phyloP scores from a whole-genome alignment of 2,113 vertebrate genomes.

The Haliaeetus leucogaster region DNA sequence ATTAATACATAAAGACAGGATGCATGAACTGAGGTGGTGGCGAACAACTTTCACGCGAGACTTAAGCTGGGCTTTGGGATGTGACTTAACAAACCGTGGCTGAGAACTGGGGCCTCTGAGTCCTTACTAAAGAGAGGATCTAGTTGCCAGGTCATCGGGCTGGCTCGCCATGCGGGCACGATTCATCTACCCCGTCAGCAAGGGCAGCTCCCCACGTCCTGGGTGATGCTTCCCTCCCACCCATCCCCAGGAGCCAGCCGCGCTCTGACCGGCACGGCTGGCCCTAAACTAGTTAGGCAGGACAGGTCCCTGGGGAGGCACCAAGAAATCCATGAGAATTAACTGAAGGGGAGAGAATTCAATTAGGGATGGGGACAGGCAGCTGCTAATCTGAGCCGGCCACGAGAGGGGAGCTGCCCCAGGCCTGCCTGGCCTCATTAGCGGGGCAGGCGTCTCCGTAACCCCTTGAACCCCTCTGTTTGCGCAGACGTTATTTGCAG shows the following conservation, averaged over 20 bases:
- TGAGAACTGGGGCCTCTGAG: neutral
- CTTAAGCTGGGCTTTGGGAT: neutral
- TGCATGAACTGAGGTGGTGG: fast-evolving
- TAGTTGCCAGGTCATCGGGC: neutral
- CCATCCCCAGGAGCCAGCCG: neutral
- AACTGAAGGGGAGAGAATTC: conserved; percentile 65
- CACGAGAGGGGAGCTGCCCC: conserved; percentile 30
- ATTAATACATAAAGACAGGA: neutral
- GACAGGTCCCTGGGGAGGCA: conserved; percentile 14
- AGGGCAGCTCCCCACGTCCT: neutral
- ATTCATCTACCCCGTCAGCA: fast-evolving
- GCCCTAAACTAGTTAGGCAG: conserved; percentile 60
- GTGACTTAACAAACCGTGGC: neutral
- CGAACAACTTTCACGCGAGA: fast-evolving
- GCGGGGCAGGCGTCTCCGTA: neutral
- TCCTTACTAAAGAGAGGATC: too few relatives aligned
- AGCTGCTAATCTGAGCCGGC: conserved; percentile 48
- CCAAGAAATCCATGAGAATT: conserved; percentile 63
- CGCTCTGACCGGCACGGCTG: neutral
- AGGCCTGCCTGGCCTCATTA: conserved; percentile 39
- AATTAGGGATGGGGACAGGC: conserved; percentile 54
- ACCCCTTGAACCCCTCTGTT: conserved; percentile 27
- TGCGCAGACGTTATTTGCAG: neutral
- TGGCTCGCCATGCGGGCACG: fast-evolving
- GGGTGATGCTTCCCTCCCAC: too few relatives aligned